A percentile compares a stretch with the other conserved stretches of the same genome.
Evolutionary conservation across 1,140 invertebrate species (phyloP).

Genomic region (Gonatopus flavifemur): DNA sequence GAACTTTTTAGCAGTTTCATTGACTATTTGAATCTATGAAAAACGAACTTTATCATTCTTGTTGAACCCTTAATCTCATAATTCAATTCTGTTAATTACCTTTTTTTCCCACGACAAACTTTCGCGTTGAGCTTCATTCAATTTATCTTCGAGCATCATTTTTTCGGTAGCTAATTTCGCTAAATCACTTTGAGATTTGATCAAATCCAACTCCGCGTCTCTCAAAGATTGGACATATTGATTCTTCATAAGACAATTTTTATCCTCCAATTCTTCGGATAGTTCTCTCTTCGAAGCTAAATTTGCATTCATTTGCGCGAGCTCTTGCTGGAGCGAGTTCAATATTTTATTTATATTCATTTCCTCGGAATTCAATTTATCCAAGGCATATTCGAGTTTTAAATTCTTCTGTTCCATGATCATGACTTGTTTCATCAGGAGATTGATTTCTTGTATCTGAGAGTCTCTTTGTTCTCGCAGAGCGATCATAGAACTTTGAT

Average conservation of each 20-base stretch:
- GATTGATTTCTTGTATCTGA: conserved; percentile 66
- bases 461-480: conserved; percentile 67
- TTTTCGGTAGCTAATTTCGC: conserved; percentile 68
- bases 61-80: conserved; percentile 1
- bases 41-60: conserved; percentile 9
- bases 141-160: conserved; percentile 61
- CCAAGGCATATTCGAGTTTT: conserved; percentile 67
- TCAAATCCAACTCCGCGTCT: conserved; percentile 67
- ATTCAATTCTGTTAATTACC: conserved; percentile 41
- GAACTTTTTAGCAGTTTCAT: conserved; percentile 68
- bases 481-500: conserved; percentile 69
- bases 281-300: conserved; percentile 63
- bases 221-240: conserved; percentile 58
- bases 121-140: conserved; percentile 68
- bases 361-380: conserved; percentile 61
- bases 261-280: conserved; percentile 63
- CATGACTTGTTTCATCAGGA: conserved; percentile 72
- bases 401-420: conserved; percentile 75
- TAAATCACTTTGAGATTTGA: conserved; percentile 69
- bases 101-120: conserved; percentile 79
- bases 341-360: conserved; percentile 63
- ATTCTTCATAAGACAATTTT: conserved; percentile 62
- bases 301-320: conserved; percentile 63
- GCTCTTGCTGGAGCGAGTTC: conserved; percentile 61
- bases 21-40: conserved; percentile 65